phyloP scores from a whole-genome alignment of 2,113 vertebrate species.

The Podocnemis expansa region DNA sequence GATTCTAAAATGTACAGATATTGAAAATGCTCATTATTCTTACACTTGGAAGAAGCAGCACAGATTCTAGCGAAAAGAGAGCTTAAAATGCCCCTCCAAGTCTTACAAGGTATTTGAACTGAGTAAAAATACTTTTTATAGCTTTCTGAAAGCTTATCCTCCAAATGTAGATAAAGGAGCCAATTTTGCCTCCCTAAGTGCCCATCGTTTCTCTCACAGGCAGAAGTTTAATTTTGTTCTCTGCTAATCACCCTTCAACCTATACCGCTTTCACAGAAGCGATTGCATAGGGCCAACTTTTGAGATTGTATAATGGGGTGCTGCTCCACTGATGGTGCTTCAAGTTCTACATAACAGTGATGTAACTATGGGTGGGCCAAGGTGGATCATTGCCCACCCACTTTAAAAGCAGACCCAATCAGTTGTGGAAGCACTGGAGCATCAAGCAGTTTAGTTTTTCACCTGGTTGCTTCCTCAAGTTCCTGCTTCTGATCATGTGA shows the following conservation, averaged over 20 bases:
- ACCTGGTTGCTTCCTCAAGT: too few species aligned
- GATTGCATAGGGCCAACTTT: background rate
- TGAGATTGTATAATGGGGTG: background rate
- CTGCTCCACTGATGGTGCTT: background rate
- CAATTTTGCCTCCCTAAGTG: background rate
- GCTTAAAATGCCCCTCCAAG: background rate
- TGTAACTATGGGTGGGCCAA: too few species aligned
- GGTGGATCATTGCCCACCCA: too few species aligned
- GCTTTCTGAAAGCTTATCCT: background rate
- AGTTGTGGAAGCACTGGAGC: too few species aligned
- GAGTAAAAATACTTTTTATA: background rate
- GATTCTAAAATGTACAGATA: background rate
- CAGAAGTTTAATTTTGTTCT: background rate
- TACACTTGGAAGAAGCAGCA: background rate
- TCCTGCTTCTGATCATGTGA: too few species aligned
- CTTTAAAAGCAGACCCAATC: too few species aligned
- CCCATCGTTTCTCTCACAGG: background rate
- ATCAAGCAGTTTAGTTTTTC: too few species aligned
- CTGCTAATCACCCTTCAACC: background rate
- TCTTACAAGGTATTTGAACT: background rate
- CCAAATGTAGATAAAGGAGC: background rate
- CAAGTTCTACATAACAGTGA: background rate
- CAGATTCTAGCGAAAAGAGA: background rate
- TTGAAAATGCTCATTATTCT: accelerated
- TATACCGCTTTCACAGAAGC: background rate